Evolutionary conservation across 2,113 vertebrate species (phyloP), one percentile per base, ranked within the genome.

Genomic region (Nibea coibor): DNA sequence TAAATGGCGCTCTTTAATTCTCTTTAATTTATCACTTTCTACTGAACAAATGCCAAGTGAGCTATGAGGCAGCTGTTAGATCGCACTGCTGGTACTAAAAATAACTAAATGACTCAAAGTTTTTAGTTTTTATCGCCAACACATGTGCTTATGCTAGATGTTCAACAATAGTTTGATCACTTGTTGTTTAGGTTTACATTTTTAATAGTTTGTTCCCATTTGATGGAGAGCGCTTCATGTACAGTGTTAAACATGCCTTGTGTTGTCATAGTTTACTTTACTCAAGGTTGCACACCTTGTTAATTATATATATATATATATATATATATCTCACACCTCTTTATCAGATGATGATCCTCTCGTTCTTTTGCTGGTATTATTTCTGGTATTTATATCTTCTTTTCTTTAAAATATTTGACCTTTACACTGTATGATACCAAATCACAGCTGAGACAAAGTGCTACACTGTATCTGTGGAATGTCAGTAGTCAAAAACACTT

Each of bases 341-440:
- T 53, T 70, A 59, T 80, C 45, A 51, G 4, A 14, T 19, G 3
- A 62, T 17, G 54, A 54, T 48, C 70, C 53, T 35, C 31, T 72
- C 17, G 70, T 77, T 19, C 4, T 65, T 73, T 70, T 72, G 57
- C 66, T 75, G 59, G 63, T 82, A 54, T 70, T 42, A 61, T 48
- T 83, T 69, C 48, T 70, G 28, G 4, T 65, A 50, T 72, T 77
- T 51, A 22, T 75, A 19, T 64, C 47, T 66, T 3, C 56, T 47
- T 78, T 83, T 85, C 66, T 78, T 86, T n/a, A 56, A 35, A 80
- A 26, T 70, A 63, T 68, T 72, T 84, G 84, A 78, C 80, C 83
- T 85, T 74, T 64, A 69, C 86, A 88, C 86, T 90, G 80, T 89
- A 86, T 62, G 73, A 87, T 61, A 67, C 79, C 61, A 85, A 89